These are phyloP conservation scores for Colistium nudipinnis DNA, from an alignment of 2,113 vertebrate species.

Conservation along the genomic window DNA sequence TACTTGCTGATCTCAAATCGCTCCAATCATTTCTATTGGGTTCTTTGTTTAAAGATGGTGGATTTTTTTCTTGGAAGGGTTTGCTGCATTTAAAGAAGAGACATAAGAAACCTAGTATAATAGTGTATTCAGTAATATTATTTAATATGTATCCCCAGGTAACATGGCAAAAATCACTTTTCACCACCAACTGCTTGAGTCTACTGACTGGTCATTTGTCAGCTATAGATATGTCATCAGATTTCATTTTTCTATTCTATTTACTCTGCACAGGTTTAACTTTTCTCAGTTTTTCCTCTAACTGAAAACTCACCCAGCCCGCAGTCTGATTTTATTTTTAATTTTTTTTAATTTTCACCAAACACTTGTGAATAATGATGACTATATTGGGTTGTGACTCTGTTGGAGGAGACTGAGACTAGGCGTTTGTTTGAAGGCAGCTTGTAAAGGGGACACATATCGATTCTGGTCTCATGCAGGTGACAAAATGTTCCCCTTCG, in stretches of 20 bases:
- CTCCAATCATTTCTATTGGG: background rate
- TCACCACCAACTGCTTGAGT: background rate
- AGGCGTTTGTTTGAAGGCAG: background rate
- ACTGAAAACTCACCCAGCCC: conserved; percentile 1
- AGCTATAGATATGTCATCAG: background rate
- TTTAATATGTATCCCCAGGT: background rate
- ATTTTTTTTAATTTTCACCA: background rate
- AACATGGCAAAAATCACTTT: background rate
- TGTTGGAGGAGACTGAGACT: background rate
- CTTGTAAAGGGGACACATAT: background rate
- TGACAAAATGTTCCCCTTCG: background rate
- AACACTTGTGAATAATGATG: background rate
- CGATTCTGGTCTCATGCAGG: background rate
- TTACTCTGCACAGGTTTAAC: background rate
- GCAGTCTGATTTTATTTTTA: background rate
- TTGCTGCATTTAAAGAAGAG: conserved; percentile 3
- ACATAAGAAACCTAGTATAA: background rate
- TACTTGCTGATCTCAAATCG: conserved; percentile 3
- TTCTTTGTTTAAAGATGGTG: background rate
- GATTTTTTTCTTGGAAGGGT: background rate
- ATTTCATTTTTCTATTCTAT: background rate
- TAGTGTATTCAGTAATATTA: background rate
- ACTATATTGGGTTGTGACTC: background rate
- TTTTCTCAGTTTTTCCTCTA: background rate
- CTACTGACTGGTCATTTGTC: background rate